Evolutionary conservation across 2,888 invertebrate species (phyloP), one percentile per base, ranked within the genome.

Genomic region (Volucella inflata): DNA sequence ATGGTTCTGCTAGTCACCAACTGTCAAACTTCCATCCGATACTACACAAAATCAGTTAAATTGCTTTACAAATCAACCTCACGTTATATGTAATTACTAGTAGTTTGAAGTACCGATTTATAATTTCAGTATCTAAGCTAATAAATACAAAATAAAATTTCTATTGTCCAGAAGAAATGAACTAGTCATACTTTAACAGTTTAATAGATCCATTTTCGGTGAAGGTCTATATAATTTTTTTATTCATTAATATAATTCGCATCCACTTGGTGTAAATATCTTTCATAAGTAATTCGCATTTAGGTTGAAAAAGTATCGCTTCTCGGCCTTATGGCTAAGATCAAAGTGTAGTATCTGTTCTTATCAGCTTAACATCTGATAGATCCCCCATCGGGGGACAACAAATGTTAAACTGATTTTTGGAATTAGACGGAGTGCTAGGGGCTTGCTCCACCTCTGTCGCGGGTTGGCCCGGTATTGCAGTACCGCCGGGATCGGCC

Each of bases 351-450:
- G 93, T 93, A 94, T 94, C 94, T 94, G 94, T 94, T 94, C 94
- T 94, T 94, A 94, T 94, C 94, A 94, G 94, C 94, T 94, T 94
- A 94, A 94, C 94, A 94, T 94, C 94, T 94, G 94, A 94, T 94
- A 94, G 92, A 92, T 92, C 90, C 92, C 92, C 92, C 93, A 93
- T 90, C 91, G 92, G 92, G 92, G 92, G 91, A 92, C 93, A 92
- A 93, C 92, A 92, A 91, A 92, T 94, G 94, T 94, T 94, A 93
- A 93, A 93, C 92, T 92, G 92, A 92, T 93, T 93, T 93, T 93
- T 94, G 93, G 91, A 93, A 93, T 88, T 88, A 91, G 94, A 93
- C 91, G 93, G 93, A 91, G 92, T 91, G 92, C 91, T 93, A 93
- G 94, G 93, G 92, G 94, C 94, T 94, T 94, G 94, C 94, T 94